Evolutionary conservation across 1,140 invertebrate species (phyloP), one percentile per base, ranked within the genome.

Genomic region (Forficula auricularia): DNA sequence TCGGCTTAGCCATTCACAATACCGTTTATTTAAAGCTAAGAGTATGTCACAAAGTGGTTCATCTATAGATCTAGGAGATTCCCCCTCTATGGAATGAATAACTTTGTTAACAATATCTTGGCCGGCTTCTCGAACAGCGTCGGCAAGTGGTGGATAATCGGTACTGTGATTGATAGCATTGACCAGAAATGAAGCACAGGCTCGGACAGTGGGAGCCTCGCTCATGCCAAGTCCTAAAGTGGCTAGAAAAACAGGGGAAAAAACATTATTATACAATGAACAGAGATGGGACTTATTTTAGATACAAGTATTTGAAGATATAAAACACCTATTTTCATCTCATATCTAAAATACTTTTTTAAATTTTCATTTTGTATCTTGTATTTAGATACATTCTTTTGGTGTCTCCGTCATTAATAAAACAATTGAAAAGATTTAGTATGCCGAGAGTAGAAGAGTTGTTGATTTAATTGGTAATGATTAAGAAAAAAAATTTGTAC

Each of bases 1-100:
- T 6, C 54, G 49, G 30, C 49, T 48, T 8, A 62, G 42, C 31
- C 60, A 56, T 22, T 64, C 54, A 48, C 57, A 58, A 49, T 64
- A 62, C 45, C 57, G 56, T 43, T 66, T 65, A 49, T 60, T 66
- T 6, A 68, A 43, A 14, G 56, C 53, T 30, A 65, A 48, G 9
- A 68, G 45, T 13, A 68, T 52, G 41, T 68, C 66, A 6, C 61
- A 48, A 45, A 63, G 57, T 20, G 54, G 51, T 20, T 67, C 65
- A 1, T 63, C 54, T 2, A 62, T 50, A 18, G 48, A 51, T 38
- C 63, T 43, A 2, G 64, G 57, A 3, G 59, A 56, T 40, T 60
- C 60, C 2, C 65, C 65, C 35, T 63, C 63, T 66, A 50, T 48
- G 30, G 47, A 50, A 9, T 52, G 52, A 14, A 65, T 41, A 14